These are phyloP conservation scores for Heterotis niloticus DNA, from an alignment of 2,113 vertebrate species.

Conservation along the genomic window DNA sequence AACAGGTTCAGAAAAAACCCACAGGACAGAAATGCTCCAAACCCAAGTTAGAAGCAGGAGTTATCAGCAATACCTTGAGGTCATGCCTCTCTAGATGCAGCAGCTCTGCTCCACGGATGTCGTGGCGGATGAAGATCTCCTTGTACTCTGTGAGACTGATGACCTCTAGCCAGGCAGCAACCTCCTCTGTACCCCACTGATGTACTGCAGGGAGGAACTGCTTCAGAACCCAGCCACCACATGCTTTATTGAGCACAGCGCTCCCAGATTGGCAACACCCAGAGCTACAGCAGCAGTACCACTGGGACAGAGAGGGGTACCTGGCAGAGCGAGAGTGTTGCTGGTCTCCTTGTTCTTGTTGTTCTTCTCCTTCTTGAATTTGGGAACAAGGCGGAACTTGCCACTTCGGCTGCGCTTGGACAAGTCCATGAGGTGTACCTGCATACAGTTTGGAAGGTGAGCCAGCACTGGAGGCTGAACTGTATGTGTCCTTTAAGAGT, in stretches of 20 bases:
- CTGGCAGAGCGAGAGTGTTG: slow-evolving; percentile 59
- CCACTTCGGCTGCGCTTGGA: slow-evolving; percentile 81
- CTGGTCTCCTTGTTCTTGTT: slow-evolving; percentile 85
- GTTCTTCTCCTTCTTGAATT: slow-evolving; percentile 97
- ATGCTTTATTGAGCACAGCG: slow-evolving; percentile 18
- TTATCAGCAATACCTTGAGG: slow-evolving; percentile 78
- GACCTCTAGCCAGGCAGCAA: slow-evolving; percentile 91
- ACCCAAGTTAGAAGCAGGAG: not conserved
- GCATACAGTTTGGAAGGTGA: slow-evolving; percentile 20
- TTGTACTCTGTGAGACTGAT: slow-evolving; percentile 95
- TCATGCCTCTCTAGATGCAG: slow-evolving; percentile 95
- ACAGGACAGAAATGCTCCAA: not conserved
- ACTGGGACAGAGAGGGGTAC: not conserved
- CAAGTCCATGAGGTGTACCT: slow-evolving; percentile 78
- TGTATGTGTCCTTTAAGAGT: not conserved
- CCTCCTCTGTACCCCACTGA: slow-evolving; percentile 96
- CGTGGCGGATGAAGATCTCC: slow-evolving; percentile 93
- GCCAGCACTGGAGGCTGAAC: slow-evolving; percentile 21
- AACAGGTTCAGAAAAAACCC: not conserved
- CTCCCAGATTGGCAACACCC: not conserved
- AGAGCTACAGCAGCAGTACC: not conserved
- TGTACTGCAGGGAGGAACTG: slow-evolving; percentile 78
- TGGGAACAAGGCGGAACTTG: slow-evolving; percentile 94
- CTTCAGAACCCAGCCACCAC: slow-evolving; percentile 63
- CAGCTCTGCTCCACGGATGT: slow-evolving; percentile 90